Evolutionary conservation across 1,140 invertebrate species (phyloP).

Genomic region (Anagrus nilaparvatae): DNA sequence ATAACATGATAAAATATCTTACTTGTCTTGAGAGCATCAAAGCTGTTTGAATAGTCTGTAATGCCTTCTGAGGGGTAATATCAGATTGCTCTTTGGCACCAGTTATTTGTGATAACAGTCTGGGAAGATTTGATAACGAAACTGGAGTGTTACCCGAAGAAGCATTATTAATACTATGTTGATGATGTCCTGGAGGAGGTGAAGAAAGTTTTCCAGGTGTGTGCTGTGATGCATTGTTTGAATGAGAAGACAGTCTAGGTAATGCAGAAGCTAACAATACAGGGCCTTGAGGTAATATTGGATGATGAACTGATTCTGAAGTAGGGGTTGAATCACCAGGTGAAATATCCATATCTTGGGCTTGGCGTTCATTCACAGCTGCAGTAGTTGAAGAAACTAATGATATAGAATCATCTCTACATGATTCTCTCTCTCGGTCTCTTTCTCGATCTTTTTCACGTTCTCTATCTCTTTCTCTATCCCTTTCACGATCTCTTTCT

Average conservation of each 20-base stretch:
- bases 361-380: constrained; percentile 32
- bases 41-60: constrained; percentile 52
- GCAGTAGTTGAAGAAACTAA: background rate
- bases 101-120: constrained; percentile 45
- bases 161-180: constrained; percentile 41
- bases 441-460: constrained; percentile 30
- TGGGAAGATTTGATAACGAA: constrained; percentile 41
- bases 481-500: constrained; percentile 26
- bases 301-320: constrained; percentile 47
- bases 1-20: constrained; percentile 17
- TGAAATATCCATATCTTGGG: constrained; percentile 78
- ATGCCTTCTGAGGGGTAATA: constrained; percentile 46
- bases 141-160: constrained; percentile 44
- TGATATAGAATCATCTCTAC: constrained; percentile 27
- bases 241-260: constrained; percentile 56
- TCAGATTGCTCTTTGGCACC: constrained; percentile 43
- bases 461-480: constrained; percentile 33
- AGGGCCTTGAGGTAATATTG: constrained; percentile 43
- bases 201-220: constrained; percentile 41
- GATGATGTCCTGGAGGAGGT: constrained; percentile 40
- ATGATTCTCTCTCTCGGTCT: constrained; percentile 31
- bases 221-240: constrained; percentile 37
- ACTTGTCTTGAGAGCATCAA: constrained; percentile 44
- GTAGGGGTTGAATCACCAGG: constrained; percentile 74
- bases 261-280: constrained; percentile 57